phyloP scores from a whole-genome alignment of 2,888 invertebrate species.

The Tetheella fluctuosa region DNA sequence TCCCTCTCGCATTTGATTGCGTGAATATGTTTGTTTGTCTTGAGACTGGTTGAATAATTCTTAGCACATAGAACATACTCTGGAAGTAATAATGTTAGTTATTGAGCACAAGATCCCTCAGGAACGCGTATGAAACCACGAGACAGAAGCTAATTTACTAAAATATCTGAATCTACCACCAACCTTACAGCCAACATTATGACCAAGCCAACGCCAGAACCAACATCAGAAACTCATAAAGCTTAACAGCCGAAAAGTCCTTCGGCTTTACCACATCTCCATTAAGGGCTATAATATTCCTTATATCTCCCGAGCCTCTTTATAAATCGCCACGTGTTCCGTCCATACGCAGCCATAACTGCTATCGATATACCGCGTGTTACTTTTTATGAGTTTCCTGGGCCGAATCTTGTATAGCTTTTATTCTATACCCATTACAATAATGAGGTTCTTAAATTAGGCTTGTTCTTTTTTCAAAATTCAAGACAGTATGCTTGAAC shows the following conservation, averaged over 20 bases:
- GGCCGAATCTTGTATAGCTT: constrained; percentile 28
- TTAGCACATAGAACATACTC: too few species aligned
- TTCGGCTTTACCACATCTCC: constrained; percentile 6
- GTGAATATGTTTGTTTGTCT: too few species aligned
- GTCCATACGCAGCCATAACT: constrained; percentile 18
- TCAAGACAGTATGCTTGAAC: too few species aligned
- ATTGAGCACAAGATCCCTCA: too few species aligned
- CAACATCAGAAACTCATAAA: constrained; percentile 2
- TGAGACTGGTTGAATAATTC: too few species aligned
- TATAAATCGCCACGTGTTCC: constrained; percentile 10
- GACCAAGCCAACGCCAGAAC: background rate
- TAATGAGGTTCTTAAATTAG: background rate
- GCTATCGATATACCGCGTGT: constrained; percentile 38
- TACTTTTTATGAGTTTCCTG: constrained; percentile 41
- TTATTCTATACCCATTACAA: constrained; percentile 15
- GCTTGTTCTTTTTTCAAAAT: too few species aligned
- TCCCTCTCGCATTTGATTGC: too few species aligned
- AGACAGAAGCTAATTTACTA: too few species aligned
- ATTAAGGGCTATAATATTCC: background rate
- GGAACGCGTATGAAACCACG: too few species aligned
- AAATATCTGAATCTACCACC: too few species aligned
- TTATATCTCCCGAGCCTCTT: constrained; percentile 3
- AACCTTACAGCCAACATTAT: background rate
- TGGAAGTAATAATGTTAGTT: too few species aligned
- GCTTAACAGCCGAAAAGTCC: constrained; percentile 6